These are phyloP conservation scores for Pandemis cinnamomeana DNA, from an alignment of 2,888 invertebrate species.

Conservation along the genomic window DNA sequence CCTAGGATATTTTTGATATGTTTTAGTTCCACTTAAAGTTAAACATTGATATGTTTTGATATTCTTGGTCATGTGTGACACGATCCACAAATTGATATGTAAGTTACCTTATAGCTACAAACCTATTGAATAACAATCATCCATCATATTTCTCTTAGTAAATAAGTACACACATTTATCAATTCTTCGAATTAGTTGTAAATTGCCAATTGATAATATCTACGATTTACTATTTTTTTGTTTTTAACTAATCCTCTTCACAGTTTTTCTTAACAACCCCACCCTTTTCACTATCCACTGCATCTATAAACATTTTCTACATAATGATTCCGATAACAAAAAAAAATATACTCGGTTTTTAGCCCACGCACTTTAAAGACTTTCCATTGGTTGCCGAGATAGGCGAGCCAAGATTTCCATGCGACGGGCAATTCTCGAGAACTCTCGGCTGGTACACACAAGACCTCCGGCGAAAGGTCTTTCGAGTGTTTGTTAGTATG, in stretches of 20 bases:
- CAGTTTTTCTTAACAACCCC: no score
- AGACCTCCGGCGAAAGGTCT: constrained; percentile 4
- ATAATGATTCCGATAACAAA: no score
- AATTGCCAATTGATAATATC: background rate
- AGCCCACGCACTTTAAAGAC: no score
- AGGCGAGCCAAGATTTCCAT: no score
- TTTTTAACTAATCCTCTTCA: no score
- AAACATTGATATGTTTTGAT: constrained; percentile 72
- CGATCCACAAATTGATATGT: constrained; percentile 74
- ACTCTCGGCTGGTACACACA: background rate
- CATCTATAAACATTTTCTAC: no score
- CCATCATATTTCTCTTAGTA: background rate
- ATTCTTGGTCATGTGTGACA: constrained; percentile 78
- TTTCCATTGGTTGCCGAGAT: no score
- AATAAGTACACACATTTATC: background rate
- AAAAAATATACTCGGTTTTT: no score
- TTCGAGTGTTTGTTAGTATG: background rate
- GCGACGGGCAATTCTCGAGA: background rate
- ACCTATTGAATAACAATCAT: constrained; percentile 11
- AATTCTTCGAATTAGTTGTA: background rate
- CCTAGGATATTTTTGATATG: constrained; percentile 70
- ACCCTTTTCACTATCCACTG: no score
- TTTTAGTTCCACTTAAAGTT: constrained; percentile 51
- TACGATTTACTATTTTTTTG: background rate
- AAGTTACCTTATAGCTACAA: constrained; percentile 52